Percentiles rank a stretch among this genome's conserved stretches.
phyloP scores from a whole-genome alignment of 2,797 vertebrate genomes.

The Cheirogaleus major region DNA sequence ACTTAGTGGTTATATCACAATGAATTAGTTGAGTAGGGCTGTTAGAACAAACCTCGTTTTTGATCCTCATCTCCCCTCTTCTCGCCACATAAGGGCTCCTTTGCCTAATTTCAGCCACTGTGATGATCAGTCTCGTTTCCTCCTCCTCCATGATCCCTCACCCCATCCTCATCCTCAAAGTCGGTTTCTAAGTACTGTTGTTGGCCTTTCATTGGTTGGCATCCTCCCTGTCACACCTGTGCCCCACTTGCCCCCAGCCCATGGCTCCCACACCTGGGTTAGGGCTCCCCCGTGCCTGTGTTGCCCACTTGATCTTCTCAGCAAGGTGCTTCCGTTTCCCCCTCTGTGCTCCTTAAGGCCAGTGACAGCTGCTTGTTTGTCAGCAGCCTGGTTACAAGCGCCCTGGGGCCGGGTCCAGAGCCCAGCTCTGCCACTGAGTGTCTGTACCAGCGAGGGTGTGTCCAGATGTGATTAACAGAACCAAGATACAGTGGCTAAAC shows the following conservation, averaged over 20 bases:
- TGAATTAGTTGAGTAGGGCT: background rate
- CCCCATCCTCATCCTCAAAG: background rate
- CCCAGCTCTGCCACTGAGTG: background rate
- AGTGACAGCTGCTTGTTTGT: background rate
- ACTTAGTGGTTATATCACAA: background rate
- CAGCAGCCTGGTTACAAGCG: background rate
- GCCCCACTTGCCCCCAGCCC: background rate
- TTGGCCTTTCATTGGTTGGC: background rate
- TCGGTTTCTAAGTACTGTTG: background rate
- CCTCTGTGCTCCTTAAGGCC: background rate
- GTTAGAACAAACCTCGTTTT: background rate
- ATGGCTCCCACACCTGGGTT: background rate
- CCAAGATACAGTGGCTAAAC: background rate
- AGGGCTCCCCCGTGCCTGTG: background rate
- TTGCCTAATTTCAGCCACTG: background rate
- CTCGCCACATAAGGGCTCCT: background rate
- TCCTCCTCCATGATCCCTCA: background rate
- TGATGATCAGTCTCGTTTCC: fast-evolving
- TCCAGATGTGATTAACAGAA: background rate
- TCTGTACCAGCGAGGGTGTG: background rate
- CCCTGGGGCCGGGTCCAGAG: background rate
- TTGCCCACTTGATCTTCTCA: background rate
- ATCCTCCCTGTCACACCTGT: background rate
- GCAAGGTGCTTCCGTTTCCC: background rate
- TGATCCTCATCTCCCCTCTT: fast-evolving